Conservation (phyloP, 1,140 invertebrate species). For the Zaprionus kolodkinae region DNA sequence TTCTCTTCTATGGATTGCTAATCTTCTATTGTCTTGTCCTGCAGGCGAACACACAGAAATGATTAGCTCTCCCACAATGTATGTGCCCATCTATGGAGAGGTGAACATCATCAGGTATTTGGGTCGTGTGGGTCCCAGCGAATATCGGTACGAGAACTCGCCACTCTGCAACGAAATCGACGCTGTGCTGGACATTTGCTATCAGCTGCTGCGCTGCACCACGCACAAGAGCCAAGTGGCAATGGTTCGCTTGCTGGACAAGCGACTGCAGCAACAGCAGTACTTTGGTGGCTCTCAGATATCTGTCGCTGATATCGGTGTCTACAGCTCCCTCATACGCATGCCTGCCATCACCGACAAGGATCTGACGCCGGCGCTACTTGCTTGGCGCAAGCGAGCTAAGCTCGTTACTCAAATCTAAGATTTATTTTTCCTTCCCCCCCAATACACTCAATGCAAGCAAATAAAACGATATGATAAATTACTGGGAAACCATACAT, state of each 20-base stretch:
- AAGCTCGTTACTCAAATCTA: conserved; percentile 71
- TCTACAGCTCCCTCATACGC: conserved; percentile 76
- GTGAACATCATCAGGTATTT: conserved; percentile 83
- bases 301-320: conserved; percentile 80
- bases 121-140: conserved; percentile 74
- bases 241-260: conserved; percentile 71
- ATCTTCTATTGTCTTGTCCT: neutral
- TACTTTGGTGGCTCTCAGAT: conserved; percentile 76
- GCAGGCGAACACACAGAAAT: conserved; percentile 83
- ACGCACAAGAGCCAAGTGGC: conserved; percentile 73
- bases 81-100: conserved; percentile 83
- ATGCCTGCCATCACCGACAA: conserved; percentile 74
- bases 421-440: conserved; percentile 12
- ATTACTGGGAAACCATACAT: neutral
- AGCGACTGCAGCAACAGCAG: conserved; percentile 71
- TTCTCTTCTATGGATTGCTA: neutral
- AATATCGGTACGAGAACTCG: conserved; percentile 76
- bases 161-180: conserved; percentile 79
- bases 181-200: conserved; percentile 80
- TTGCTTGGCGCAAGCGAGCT: conserved; percentile 75
- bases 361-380: conserved; percentile 73
- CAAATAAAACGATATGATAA: conserved; percentile 34
- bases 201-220: conserved; percentile 77
- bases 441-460: conserved; percentile 7
- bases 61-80: conserved; percentile 83